Percentiles rank a stretch among this genome's conserved stretches.
Conservation (phyloP, 2,888 invertebrate species). For the Chaitophorus viminalis region DNA sequence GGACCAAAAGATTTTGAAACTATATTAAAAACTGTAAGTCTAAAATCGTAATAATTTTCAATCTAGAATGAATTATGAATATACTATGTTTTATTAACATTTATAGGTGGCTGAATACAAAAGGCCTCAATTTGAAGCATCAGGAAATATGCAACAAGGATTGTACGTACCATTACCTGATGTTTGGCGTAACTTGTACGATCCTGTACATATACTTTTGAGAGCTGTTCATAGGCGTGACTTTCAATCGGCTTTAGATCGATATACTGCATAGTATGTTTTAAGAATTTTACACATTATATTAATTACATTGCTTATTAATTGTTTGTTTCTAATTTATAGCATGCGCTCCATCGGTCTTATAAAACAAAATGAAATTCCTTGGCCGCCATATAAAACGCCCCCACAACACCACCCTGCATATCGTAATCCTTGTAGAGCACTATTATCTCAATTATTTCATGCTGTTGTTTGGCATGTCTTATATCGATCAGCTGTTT, state of each 20-base stretch:
- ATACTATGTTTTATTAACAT: conserved; percentile 3
- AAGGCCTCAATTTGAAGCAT: conserved; percentile 86
- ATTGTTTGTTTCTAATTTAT: conserved; percentile 64
- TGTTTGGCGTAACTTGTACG: conserved; percentile 94
- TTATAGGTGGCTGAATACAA: conserved; percentile 82
- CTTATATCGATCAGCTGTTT: conserved; percentile 84
- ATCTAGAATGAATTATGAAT: background rate
- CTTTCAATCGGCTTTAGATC: conserved; percentile 93
- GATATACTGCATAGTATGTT: conserved; percentile 70
- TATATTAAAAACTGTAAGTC: conserved; percentile 54
- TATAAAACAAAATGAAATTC: conserved; percentile 66
- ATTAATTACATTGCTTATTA: conserved; percentile 7
- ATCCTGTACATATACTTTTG: conserved; percentile 91
- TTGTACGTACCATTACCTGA: conserved; percentile 81
- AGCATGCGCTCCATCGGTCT: conserved; percentile 67
- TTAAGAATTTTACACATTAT: no score
- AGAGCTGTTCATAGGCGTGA: conserved; percentile 92
- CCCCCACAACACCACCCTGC: conserved; percentile 74
- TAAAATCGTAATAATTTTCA: background rate
- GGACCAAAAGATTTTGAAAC: conserved; percentile 59
- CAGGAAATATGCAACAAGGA: conserved; percentile 81
- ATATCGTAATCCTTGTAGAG: conserved; percentile 76
- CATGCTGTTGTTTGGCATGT: conserved; percentile 83
- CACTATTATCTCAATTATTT: conserved; percentile 72
- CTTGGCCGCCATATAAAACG: conserved; percentile 85